Evolutionary conservation across 2,888 invertebrate species (phyloP).

Genomic region (Chrysina gloriosa): DNA sequence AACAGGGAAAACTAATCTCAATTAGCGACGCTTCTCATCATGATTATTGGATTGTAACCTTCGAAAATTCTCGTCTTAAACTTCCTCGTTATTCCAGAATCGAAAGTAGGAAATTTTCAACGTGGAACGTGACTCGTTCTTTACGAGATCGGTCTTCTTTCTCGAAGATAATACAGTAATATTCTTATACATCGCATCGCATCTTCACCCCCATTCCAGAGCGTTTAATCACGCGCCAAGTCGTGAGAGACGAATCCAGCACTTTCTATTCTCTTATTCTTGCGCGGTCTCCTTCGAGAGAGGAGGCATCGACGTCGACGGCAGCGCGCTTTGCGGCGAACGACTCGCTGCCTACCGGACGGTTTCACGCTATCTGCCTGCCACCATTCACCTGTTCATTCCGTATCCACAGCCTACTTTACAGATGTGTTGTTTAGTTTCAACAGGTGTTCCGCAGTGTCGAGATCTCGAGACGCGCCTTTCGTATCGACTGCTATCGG

Average conservation of each 20-base stretch:
- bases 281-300: too few species aligned
- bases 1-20: too few species aligned
- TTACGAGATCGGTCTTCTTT: too few species aligned
- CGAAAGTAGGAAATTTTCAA: too few species aligned
- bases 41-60: too few species aligned
- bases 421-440: not conserved
- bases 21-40: too few species aligned
- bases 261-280: slow-evolving; percentile 15
- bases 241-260: not conserved
- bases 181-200: not conserved
- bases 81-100: too few species aligned
- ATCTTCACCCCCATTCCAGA: not conserved
- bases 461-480: not conserved
- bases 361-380: slow-evolving; percentile 1
- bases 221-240: not conserved
- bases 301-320: not conserved
- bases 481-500: not conserved
- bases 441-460: not conserved
- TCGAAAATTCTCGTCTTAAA: too few species aligned
- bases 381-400: slow-evolving; percentile 23
- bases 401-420: slow-evolving; percentile 19
- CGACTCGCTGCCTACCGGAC: not conserved
- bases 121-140: too few species aligned
- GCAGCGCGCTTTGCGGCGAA: not conserved
- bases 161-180: too few species aligned